Evolutionary conservation across 2,113 vertebrate species (phyloP).

Genomic region (Tetrao urogallus): DNA sequence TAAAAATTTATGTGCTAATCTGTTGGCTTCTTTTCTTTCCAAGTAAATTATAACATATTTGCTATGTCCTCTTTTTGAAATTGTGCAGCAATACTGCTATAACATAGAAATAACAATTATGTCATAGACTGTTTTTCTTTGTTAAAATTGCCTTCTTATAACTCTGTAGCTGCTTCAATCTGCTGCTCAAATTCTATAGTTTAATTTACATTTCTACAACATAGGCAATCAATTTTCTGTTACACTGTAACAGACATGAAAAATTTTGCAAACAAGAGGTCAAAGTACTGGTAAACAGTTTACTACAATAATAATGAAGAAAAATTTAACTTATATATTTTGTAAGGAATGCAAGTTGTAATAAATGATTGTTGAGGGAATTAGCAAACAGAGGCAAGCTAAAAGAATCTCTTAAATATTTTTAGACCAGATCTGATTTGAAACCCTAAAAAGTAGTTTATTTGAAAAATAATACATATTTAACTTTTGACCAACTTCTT

Average conservation of each 20-base stretch:
- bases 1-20: slow-evolving; percentile 1
- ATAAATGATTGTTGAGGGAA: neutral
- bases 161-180: neutral
- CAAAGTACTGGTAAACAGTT: neutral
- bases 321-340: neutral
- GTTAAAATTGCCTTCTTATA: neutral
- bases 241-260: neutral
- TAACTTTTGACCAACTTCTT: neutral
- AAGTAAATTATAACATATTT: neutral
- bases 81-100: neutral
- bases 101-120: neutral
- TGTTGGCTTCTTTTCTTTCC: neutral
- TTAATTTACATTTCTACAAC: neutral
- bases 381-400: neutral
- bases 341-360: neutral
- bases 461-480: slow-evolving; percentile 27
- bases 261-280: neutral
- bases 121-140: neutral
- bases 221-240: neutral
- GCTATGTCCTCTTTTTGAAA: neutral
- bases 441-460: neutral
- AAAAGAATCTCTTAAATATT: neutral
- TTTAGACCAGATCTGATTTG: neutral
- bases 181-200: neutral
- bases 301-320: neutral